Evolutionary conservation across 2,113 vertebrate species (phyloP).

Genomic region (Axis porcinus): DNA sequence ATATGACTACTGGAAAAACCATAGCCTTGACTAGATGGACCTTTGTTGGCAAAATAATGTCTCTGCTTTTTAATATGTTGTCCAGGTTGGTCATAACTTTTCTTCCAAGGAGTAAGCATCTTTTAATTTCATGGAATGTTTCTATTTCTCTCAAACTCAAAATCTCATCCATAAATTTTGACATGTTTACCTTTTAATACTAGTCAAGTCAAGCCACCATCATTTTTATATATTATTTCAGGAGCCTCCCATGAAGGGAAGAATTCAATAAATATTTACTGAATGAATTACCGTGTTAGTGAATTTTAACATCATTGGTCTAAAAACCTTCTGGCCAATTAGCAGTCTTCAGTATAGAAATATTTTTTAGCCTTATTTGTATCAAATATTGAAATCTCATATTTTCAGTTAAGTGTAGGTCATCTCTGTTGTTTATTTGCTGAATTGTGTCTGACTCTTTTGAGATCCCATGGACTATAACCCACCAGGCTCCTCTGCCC

Average conservation of each 20-base stretch:
- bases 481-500: background rate
- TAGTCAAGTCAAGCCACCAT: background rate
- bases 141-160: background rate
- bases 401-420: background rate
- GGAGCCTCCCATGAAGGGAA: background rate
- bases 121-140: background rate
- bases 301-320: background rate
- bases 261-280: background rate
- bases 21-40: background rate
- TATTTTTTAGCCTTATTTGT: rapidly evolving
- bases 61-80: background rate
- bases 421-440: background rate
- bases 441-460: background rate
- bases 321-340: background rate
- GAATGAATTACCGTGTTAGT: background rate
- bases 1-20: background rate
- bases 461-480: background rate
- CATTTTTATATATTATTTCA: background rate
- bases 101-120: background rate
- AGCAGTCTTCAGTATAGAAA: background rate
- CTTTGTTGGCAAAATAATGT: background rate
- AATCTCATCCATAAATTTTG: background rate
- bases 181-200: background rate
- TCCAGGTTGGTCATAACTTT: background rate
- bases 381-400: background rate